Base-by-base conservation (phyloP, 2,888 invertebrate genomes). In the Sarcophaga subvicina region DNA sequence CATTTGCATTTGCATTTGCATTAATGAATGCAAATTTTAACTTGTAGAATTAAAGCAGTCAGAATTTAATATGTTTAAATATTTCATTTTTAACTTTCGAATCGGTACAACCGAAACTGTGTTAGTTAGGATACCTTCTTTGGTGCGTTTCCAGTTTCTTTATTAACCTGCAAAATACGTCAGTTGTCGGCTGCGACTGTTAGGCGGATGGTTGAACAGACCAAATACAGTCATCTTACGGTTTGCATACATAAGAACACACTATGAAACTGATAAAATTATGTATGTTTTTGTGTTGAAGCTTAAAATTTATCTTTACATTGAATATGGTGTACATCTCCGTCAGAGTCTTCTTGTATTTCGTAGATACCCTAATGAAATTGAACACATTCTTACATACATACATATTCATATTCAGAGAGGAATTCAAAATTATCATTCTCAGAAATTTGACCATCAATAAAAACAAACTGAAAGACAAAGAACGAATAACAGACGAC, bases 311-410 rank as follows among this genome's bases (percentile, higher is more conserved):
- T 71, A 71, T 77, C 59, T 82, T 25, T 47, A 63, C 54, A 64
- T 54, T 70, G 4, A 76, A 76, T 64, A 45, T 60, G 66, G 20
- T 27, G n/a, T 60, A 25, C 63, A 76, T 75, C 22, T 75, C n/a
- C 12, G 45, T 54, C 64, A 64, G 76, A n/a, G 37, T 67, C 60
- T 11, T 60, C 25, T 76, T 66, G 12, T 66, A 59, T 77, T 76
- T 82, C 66, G 60, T 71, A 66, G 76, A 82, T 77, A 63, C 60
- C 77, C 77, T 54, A 77, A 82, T 77, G 77, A 71, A 71, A 45
- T 59, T 71, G 59, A 37, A 37, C 5, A 37, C 37, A 37, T 37
- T 37, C 37, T 37, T 37, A 37, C 37, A 37, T 37, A 37, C 54
- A 37, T 37, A 6, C 6, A 6, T 37, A 37, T 5, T 37, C 37